Evolutionary conservation across 2,888 invertebrate genomes (phyloP).

Genomic region (Ochropleura leucogaster): DNA sequence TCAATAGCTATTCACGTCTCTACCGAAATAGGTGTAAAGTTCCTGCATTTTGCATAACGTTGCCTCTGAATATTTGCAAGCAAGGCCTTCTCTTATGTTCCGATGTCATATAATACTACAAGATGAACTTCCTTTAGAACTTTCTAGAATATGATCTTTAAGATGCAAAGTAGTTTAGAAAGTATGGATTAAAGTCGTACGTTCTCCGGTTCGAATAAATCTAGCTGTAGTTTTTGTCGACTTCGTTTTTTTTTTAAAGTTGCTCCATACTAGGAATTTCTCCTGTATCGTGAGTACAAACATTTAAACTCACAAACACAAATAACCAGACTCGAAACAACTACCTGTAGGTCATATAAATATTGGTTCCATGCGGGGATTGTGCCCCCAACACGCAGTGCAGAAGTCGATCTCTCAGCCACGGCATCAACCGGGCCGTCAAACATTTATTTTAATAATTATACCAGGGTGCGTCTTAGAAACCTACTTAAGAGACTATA

Average conservation of each 20-base stretch:
- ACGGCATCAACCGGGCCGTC: too few species aligned
- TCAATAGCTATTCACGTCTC: constrained; percentile 63
- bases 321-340: too few species aligned
- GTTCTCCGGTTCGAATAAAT: not conserved
- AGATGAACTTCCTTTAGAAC: constrained; percentile 30
- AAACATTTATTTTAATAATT: not conserved
- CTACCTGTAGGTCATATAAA: too few species aligned
- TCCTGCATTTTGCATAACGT: constrained; percentile 70
- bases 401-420: too few species aligned
- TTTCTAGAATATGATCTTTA: constrained; percentile 19
- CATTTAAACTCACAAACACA: too few species aligned
- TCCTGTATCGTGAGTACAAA: too few species aligned
- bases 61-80: constrained; percentile 63
- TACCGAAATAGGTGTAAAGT: constrained; percentile 57
- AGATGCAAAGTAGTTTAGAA: constrained; percentile 22
- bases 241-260: too few species aligned
- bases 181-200: constrained; percentile 1
- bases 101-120: constrained; percentile 51
- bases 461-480: not conserved
- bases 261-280: too few species aligned
- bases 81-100: constrained; percentile 41
- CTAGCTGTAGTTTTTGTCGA: not conserved
- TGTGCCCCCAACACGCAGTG: too few species aligned
- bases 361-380: too few species aligned
- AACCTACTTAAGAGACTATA: not conserved